phyloP scores from a whole-genome alignment of 2,888 invertebrate genomes.

The Pollenia amentaria region DNA sequence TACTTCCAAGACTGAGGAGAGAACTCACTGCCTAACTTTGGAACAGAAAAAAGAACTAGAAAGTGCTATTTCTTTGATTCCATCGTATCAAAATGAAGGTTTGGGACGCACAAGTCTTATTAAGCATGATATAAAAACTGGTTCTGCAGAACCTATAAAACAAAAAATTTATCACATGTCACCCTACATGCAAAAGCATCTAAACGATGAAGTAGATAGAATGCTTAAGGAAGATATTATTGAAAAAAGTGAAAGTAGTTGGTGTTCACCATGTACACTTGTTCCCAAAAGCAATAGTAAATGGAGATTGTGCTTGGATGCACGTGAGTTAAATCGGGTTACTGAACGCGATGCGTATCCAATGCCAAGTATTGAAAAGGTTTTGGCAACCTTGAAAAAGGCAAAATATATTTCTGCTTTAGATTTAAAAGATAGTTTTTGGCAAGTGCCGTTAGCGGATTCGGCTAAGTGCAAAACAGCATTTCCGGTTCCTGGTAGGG shows the following conservation, averaged over 20 bases:
- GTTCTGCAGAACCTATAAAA: too few species aligned
- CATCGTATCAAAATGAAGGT: background rate
- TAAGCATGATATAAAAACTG: background rate
- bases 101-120: background rate
- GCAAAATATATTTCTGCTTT: too few species aligned
- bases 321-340: background rate
- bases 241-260: background rate
- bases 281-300: too few species aligned
- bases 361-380: background rate
- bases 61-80: background rate
- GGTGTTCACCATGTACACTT: too few species aligned
- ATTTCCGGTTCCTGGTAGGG: too few species aligned
- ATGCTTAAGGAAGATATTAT: constrained; percentile 2
- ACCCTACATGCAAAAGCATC: background rate
- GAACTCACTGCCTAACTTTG: background rate
- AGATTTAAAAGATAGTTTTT: too few species aligned
- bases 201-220: background rate
- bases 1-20: background rate
- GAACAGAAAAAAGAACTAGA: background rate
- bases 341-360: background rate
- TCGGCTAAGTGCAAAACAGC: too few species aligned
- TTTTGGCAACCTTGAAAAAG: background rate
- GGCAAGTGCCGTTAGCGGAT: too few species aligned
- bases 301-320: background rate
- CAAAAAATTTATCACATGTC: background rate